Evolutionary conservation across 2,888 invertebrate species (phyloP).

Genomic region (Leucoma salicis): DNA sequence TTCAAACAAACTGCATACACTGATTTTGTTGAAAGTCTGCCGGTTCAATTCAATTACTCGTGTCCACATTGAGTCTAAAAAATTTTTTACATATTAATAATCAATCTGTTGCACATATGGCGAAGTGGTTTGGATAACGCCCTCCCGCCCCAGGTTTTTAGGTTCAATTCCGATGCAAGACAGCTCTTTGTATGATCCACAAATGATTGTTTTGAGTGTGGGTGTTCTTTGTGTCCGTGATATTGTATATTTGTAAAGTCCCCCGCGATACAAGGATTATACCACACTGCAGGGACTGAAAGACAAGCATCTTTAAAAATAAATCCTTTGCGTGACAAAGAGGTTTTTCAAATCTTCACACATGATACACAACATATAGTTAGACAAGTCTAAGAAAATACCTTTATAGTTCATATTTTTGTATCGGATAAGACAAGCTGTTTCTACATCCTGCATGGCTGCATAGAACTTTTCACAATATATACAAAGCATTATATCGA

Average conservation of each 20-base stretch:
- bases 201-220: no score
- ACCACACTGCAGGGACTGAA: neutral
- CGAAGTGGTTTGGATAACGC: neutral
- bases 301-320: neutral
- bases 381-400: neutral
- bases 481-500: constrained; percentile 1
- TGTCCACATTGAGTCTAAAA: neutral
- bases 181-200: no score
- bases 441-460: constrained; percentile 6
- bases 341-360: neutral
- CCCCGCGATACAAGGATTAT: neutral
- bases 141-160: no score
- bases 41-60: constrained; percentile 5
- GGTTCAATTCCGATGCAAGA: no score
- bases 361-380: neutral
- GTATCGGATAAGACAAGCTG: neutral
- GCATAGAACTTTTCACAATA: constrained; percentile 15
- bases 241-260: neutral
- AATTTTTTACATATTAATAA: neutral
- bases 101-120: neutral
- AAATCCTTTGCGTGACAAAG: neutral
- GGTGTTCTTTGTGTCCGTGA: constrained; percentile 1
- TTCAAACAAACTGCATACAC: constrained; percentile 3
- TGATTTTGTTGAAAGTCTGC: constrained; percentile 5
- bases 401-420: constrained; percentile 1